These are phyloP conservation scores for Silurus asotus DNA, from an alignment of 2,113 vertebrate species.

Conservation along the genomic window DNA sequence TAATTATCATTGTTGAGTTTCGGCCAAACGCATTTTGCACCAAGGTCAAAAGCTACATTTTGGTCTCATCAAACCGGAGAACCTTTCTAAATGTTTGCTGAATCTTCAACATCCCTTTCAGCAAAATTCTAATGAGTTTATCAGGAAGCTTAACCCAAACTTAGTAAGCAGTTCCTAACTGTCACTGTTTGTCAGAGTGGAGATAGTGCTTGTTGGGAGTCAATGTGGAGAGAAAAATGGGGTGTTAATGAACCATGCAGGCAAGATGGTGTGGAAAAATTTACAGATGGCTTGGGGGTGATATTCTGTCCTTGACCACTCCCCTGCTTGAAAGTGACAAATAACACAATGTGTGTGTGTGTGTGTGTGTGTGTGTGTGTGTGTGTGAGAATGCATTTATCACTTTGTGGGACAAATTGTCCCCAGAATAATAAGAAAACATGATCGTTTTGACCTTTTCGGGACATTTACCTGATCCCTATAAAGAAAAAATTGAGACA, in stretches of 20 bases:
- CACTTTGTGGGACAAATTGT: not conserved
- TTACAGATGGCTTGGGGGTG: not conserved
- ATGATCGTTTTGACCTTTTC: not conserved
- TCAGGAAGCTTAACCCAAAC: not conserved
- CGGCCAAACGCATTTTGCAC: not conserved
- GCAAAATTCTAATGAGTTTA: not conserved
- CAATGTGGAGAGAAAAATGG: not conserved
- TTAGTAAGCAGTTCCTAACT: not conserved
- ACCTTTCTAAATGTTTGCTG: not conserved
- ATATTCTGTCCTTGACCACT: constrained; percentile 2
- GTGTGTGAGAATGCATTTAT: not conserved
- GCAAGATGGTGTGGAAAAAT: not conserved
- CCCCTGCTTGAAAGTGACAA: not conserved
- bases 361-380: no score
- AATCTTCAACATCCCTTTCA: not conserved
- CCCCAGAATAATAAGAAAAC: not conserved
- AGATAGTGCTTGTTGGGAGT: not conserved
- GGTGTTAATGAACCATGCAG: not conserved
- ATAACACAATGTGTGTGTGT: not conserved
- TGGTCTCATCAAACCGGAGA: not conserved
- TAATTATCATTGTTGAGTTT: not conserved
- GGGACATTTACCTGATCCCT: not conserved
- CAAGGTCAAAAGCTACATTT: not conserved
- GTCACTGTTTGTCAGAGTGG: not conserved
- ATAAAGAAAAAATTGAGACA: not conserved